Evolutionary conservation across 2,888 invertebrate species (phyloP), one percentile per base, ranked within the genome.

Genomic region (Lasioglossum lativentre): DNA sequence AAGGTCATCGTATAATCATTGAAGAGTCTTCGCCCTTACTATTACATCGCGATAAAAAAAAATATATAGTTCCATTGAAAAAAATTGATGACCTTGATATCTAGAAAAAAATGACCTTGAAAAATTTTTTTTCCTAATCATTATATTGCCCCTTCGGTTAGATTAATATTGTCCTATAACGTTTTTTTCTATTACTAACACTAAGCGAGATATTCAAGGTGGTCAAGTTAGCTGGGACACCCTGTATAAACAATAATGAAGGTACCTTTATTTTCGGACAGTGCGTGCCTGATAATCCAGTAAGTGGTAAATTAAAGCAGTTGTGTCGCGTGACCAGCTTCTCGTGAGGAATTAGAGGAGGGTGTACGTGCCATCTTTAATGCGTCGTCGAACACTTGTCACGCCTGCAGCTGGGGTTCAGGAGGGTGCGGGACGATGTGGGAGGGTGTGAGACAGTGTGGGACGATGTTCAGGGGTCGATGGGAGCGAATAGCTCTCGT

Each of bases 401-500:
- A 75, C 81, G 79, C 85, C 71, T 72, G 52, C 47, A 70, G 73
- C 75, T 42, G 72, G 75, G 79, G 75, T 78, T 79, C 79, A 78
- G 78, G 79, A 82, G 84, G 78, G 76, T 66, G 81, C 59, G 73
- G 52, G 45, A 74, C n/a, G 1, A 16, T 4, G 45, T 16, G 4
- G 16, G 45, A 45, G n/a, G n/a, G n/a, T 16, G 45, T 45, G 73
- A 40, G 45, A 70, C n/a, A 75, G 52, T n/a, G 40, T 10, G 76
- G 30, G 16, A n/a, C 59, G 63, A 30, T 30, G 63, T 63, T 63
- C 30, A 74, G 68, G 80, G 88, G 88, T 90, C 85, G 89, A 89
- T 81, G 88, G 87, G 87, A 83, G 89, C 80, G 88, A 91, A 88
- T 86, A 88, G 90, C 89, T 89, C 90, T 90, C 85, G 88, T 91